Percentiles rank a stretch among this genome's conserved stretches.
Conservation (phyloP, 1,140 invertebrate species). For the Cryptotermes secundus region DNA sequence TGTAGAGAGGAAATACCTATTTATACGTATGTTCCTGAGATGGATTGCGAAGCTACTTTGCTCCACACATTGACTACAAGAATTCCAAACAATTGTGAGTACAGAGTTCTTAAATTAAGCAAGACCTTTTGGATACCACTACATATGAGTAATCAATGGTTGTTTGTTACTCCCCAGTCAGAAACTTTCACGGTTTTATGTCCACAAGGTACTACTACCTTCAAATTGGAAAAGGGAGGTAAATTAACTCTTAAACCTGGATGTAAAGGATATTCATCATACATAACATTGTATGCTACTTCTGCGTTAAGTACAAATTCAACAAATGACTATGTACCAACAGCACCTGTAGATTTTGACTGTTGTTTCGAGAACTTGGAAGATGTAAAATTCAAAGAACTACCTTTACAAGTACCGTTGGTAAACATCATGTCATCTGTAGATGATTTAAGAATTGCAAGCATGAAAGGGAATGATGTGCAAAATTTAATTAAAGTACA, state of each 20-base stretch:
- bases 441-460: no score
- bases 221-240: no score
- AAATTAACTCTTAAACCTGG: neutral
- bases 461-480: no score
- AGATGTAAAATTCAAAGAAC: no score
- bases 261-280: neutral
- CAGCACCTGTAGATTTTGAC: no score
- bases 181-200: neutral
- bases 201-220: neutral
- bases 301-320: neutral
- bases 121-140: constrained; percentile 17
- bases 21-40: no score
- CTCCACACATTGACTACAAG: neutral
- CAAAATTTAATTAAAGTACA: no score
- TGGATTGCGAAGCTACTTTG: neutral
- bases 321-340: no score
- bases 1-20: no score
- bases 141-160: constrained; percentile 9
- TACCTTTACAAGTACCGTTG: no score
- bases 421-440: no score
- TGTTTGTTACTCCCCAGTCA: neutral
- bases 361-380: no score
- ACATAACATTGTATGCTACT: neutral
- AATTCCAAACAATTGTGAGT: neutral
- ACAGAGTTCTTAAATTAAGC: neutral